A percentile compares a stretch with the other conserved stretches of the same genome.
Evolutionary conservation across 2,113 vertebrate genomes (phyloP).

Genomic region (Ammodytes dubius): DNA sequence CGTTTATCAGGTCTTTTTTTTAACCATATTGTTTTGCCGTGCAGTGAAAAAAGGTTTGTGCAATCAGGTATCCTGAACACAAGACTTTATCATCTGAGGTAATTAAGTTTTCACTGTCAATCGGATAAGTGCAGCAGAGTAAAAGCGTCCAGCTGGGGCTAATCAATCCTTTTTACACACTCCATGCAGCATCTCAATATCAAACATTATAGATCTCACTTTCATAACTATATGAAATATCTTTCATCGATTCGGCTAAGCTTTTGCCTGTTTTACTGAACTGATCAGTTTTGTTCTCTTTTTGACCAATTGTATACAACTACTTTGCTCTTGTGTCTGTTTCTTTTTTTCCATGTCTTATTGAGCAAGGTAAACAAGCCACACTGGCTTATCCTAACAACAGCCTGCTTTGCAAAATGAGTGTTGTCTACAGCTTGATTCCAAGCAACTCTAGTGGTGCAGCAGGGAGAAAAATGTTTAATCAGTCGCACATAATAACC

Average conservation of each 20-base stretch:
- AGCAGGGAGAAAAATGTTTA: conserved; percentile 24
- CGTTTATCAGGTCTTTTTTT: not conserved
- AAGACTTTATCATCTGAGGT: not conserved
- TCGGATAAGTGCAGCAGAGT: not conserved
- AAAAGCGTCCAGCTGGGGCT: not conserved
- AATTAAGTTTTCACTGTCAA: not conserved
- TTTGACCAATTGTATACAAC: not conserved
- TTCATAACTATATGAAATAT: not conserved
- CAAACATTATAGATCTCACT: not conserved
- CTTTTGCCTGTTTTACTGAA: conserved; percentile 4
- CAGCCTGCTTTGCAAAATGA: conserved; percentile 5
- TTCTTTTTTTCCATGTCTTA: not conserved
- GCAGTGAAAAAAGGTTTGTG: not conserved
- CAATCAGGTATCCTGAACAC: not conserved
- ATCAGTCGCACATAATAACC: conserved; percentile 29
- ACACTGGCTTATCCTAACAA: conserved; percentile 12
- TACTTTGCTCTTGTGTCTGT: not conserved
- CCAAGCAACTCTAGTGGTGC: conserved; percentile 6
- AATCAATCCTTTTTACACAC: not conserved
- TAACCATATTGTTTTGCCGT: not conserved
- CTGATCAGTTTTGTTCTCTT: not conserved
- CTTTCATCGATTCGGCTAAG: not conserved
- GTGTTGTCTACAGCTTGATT: not conserved
- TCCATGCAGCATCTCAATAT: not conserved
- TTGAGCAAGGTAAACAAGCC: not conserved